phyloP scores from a whole-genome alignment of 30 jellyfish, hydroid and myxozoan species.

The Clytia hemisphaerica region DNA sequence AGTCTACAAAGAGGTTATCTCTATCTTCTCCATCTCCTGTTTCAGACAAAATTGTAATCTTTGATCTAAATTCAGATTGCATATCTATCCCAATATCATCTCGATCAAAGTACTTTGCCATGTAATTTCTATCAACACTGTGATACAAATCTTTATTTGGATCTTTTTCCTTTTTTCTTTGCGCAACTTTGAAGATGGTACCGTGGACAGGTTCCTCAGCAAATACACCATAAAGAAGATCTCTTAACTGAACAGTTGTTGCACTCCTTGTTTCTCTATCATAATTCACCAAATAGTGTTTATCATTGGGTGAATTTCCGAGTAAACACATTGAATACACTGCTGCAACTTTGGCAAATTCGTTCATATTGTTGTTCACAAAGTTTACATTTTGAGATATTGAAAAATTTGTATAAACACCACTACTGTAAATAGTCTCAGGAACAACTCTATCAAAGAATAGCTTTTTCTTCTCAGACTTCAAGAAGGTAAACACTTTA shows the following conservation, averaged over 20 bases:
- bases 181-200: slow-evolving; percentile 28
- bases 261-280: slow-evolving; percentile 38
- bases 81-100: too few species aligned
- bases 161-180: slow-evolving; percentile 3
- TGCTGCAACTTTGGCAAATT: slow-evolving; percentile 48
- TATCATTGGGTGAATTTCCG: slow-evolving; percentile 34
- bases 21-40: too few species aligned
- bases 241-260: slow-evolving; percentile 18
- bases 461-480: background rate
- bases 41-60: too few species aligned
- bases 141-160: slow-evolving; percentile 12
- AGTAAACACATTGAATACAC: slow-evolving; percentile 49
- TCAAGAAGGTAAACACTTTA: background rate
- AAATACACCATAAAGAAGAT: slow-evolving; percentile 23
- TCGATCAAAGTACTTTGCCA: too few species aligned
- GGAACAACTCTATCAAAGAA: slow-evolving; percentile 20
- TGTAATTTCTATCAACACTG: slow-evolving; percentile 32
- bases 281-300: slow-evolving; percentile 35
- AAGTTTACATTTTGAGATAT: slow-evolving; percentile 19
- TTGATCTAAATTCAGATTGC: too few species aligned
- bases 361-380: slow-evolving; percentile 35
- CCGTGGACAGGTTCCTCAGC: slow-evolving; percentile 31
- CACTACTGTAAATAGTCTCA: slow-evolving; percentile 4
- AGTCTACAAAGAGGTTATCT: too few species aligned
- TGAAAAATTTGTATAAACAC: slow-evolving; percentile 34